Evolutionary conservation across 2,888 invertebrate genomes (phyloP), one percentile per base, ranked within the genome.

Genomic region (Leptinotarsa juncta): DNA sequence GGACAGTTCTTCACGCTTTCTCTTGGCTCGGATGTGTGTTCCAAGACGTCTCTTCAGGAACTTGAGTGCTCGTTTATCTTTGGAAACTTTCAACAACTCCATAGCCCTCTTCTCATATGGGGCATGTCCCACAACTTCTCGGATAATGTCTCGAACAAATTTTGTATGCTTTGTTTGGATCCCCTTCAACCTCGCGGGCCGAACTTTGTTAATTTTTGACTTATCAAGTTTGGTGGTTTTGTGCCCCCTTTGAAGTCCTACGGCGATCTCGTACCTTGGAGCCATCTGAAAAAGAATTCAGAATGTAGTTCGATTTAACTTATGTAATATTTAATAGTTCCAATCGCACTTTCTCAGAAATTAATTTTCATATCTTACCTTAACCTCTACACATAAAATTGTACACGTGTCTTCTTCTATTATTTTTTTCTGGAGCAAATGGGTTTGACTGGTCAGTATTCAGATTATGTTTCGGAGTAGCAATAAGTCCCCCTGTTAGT

Each of bases 1-100:
- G 90, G 96, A 95, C 86, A 99, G 92, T 90, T 99, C 99, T 89
- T 99, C 99, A 90, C 99, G 95, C 97, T 99, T 99, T 96, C 96
- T 98, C 93, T 99, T 99, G 84, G 97, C 99, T 84, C 99, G 95
- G 87, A 97, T 95, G 92, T 99, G 99, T 84, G 97, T 97, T 85
- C 99, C 98, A 87, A 99, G 90, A 90, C 98, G 93, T 68, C 96
- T 95, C 91, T 99, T 99, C 88, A 98, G 90, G 93, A 99, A 99
- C 89, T 99, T 98, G 76, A 99, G 91, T 3, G 98, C 98, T 81
- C 98, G 93, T 92, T 99, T 99, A 89, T 99, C 99, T 89, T 98
- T 98, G 74, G 97, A 97, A 79, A 99, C 97, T 79, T 81, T 98
- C 87, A 99, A 90, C 94, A 99, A 97, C 90, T 99, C 99, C 96